phyloP scores from a whole-genome alignment of 2,888 invertebrate genomes.

The Polymixis lichenea region DNA sequence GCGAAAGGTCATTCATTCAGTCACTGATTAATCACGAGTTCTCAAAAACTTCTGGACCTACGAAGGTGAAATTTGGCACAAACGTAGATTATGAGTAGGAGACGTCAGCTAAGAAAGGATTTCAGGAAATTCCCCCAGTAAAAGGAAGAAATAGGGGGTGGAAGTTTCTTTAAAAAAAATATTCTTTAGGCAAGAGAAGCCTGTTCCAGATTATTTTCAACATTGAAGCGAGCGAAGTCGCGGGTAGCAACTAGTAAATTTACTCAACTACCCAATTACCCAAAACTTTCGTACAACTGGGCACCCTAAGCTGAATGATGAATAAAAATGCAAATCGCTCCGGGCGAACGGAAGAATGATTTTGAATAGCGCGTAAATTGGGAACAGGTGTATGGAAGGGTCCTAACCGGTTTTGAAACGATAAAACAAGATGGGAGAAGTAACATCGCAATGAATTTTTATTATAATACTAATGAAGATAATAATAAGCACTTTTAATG shows the following conservation, averaged over 20 bases:
- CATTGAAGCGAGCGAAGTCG: no score
- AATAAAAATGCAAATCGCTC: constrained; percentile 83
- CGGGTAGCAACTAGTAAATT: neutral
- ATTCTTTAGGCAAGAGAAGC: no score
- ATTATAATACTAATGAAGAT: constrained; percentile 63
- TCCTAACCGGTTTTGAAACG: constrained; percentile 67
- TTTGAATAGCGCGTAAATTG: constrained; percentile 83
- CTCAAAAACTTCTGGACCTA: no score
- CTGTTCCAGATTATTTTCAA: no score
- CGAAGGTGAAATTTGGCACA: no score
- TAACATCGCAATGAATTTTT: constrained; percentile 63
- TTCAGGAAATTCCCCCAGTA: no score
- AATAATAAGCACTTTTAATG: constrained; percentile 56
- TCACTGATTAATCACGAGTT: no score
- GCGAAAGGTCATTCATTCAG: no score
- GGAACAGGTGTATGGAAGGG: constrained; percentile 84
- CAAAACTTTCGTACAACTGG: constrained; percentile 27
- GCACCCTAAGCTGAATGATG: constrained; percentile 76
- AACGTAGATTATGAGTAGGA: no score
- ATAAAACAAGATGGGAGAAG: constrained; percentile 65
- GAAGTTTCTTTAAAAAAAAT: no score
- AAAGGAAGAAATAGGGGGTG: no score
- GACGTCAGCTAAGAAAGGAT: no score
- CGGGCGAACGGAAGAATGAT: constrained; percentile 83
- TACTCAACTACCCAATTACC: neutral